Base-by-base conservation (phyloP, 1,140 invertebrate genomes). In the Rhizoglyphus robini region DNA sequence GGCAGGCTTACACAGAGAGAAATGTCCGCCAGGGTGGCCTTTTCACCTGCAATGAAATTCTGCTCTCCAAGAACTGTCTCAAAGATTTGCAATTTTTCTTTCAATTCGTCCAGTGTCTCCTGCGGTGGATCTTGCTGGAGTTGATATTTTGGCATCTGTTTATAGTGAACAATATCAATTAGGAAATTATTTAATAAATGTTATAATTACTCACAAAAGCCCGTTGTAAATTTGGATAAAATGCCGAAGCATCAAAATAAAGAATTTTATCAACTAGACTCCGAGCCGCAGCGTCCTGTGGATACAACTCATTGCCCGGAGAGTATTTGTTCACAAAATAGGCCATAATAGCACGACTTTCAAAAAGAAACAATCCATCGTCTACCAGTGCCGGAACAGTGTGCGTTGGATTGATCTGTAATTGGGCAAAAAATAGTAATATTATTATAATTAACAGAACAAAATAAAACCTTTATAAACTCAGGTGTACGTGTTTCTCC, bases 11-110 rank as follows among this genome's bases (percentile, higher is more conserved):
- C n/a, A n/a, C n/a, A n/a, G n/a, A n/a, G n/a, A n/a, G n/a, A n/a
- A n/a, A n/a, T n/a, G n/a, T 75, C 87, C 5, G 87, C 87, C 8
- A 89, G 73, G 25, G 87, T 88, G n/a, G 88, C 73, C 15, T 68
- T 65, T 13, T 74, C 69, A n/a, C 75, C 77, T 8, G 74, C 75
- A 18, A 74, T 72, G 72, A 75, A 79, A 18, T 69, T 69, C 13
- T 57, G 13, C 0, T 72, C 73, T 0, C 58, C 57, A 23, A 57
- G 13, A 11, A 57, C 11, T 20, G 51, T 30, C 13, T 57, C 51
- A 11, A 57, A 20, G 11, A 57, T 13, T 57, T n/a, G n/a, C n/a
- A n/a, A n/a, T n/a, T n/a, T n/a, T n/a, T n/a, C n/a, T n/a, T n/a
- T n/a, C n/a, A n/a, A n/a, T n/a, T n/a, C n/a, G n/a, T 57, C 23